A percentile compares a stretch with the other conserved stretches of the same genome.
These are phyloP conservation scores for Nomada fucata DNA, from an alignment of 2,888 invertebrate genomes.

Conservation along the genomic window DNA sequence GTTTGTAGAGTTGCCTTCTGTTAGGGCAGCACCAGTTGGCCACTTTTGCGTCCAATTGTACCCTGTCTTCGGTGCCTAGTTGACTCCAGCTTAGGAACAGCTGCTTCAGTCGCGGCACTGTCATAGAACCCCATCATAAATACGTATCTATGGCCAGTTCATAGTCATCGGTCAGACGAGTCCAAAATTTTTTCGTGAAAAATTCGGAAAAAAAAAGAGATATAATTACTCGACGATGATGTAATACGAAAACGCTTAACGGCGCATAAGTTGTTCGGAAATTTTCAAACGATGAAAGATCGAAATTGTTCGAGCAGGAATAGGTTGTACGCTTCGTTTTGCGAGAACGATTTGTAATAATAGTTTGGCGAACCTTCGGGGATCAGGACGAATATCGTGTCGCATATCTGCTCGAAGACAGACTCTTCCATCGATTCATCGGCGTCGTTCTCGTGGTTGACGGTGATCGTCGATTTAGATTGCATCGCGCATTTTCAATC, in stretches of 20 bases:
- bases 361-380: conserved; percentile 63
- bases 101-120: conserved; percentile 70
- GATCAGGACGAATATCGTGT: conserved; percentile 71
- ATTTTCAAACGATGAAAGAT: no score
- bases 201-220: no score
- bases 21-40: conserved; percentile 58
- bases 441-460: conserved; percentile 31
- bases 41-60: conserved; percentile 62
- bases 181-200: background rate
- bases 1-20: conserved; percentile 66
- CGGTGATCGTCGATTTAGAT: conserved; percentile 61
- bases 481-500: conserved; percentile 54
- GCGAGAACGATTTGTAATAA: no score
- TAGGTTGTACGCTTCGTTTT: no score
- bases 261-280: no score
- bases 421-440: conserved; percentile 65
- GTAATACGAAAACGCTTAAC: no score
- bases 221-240: no score
- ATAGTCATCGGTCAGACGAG: background rate
- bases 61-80: conserved; percentile 61
- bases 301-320: no score
- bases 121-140: conserved; percentile 41
- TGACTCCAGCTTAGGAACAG: conserved; percentile 69
- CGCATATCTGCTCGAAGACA: conserved; percentile 71
- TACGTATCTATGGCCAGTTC: conserved; percentile 34